Evolutionary conservation across 2,113 vertebrate genomes (phyloP).

Genomic region (Uria lomvia): DNA sequence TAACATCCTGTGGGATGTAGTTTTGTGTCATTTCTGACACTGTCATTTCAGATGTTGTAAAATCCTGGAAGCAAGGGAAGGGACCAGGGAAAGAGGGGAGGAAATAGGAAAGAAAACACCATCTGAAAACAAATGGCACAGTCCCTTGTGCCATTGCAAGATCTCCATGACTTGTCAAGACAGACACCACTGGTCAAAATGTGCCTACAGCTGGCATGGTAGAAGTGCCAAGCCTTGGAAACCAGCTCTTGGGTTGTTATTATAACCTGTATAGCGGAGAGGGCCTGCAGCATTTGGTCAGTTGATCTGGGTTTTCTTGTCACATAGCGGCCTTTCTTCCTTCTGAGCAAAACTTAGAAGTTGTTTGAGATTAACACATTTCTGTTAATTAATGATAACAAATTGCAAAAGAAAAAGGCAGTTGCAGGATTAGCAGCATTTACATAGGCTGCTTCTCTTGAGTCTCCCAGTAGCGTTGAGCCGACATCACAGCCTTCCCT

Average conservation of each 20-base stretch:
- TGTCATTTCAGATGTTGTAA: conserved; percentile 5
- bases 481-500: not conserved
- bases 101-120: not conserved
- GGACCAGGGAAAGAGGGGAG: not conserved
- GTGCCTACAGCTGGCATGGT: not conserved
- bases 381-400: not conserved
- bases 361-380: not conserved
- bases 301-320: not conserved
- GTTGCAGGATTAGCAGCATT: not conserved
- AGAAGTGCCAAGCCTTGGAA: not conserved
- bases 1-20: not conserved
- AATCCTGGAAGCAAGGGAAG: not conserved
- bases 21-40: not conserved
- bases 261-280: not conserved
- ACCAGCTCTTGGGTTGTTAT: not conserved
- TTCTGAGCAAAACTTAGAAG: not conserved
- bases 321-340: not conserved
- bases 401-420: not conserved
- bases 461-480: not conserved
- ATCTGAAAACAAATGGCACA: not conserved
- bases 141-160: not conserved
- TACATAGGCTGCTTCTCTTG: not conserved
- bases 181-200: not conserved
- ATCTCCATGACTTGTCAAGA: not conserved
- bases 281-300: not conserved